Percentiles rank a stretch among this genome's conserved stretches.
Evolutionary conservation across 2,888 invertebrate genomes (phyloP).

Genomic region (Monochamus alternatus): DNA sequence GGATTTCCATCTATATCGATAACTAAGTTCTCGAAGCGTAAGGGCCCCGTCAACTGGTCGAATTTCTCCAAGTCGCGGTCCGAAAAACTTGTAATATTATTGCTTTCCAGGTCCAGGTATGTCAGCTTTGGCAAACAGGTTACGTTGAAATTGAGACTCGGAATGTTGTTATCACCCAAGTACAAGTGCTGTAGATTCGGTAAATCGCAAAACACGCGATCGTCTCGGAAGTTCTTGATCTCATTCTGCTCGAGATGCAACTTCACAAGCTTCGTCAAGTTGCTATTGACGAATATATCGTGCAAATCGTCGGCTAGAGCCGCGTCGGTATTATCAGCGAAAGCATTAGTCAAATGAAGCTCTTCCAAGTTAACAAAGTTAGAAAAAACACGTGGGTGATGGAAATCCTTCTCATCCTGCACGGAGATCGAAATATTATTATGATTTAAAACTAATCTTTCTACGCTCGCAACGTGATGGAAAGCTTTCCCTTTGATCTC

Average conservation of each 20-base stretch:
- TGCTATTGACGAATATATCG: slow-evolving; percentile 81
- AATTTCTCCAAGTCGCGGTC: slow-evolving; percentile 74
- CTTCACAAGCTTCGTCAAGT: slow-evolving; percentile 78
- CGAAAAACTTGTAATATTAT: slow-evolving; percentile 76
- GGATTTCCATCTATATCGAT: slow-evolving; percentile 80
- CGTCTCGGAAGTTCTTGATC: slow-evolving; percentile 78
- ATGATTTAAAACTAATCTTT: slow-evolving; percentile 80
- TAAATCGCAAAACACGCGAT: slow-evolving; percentile 75
- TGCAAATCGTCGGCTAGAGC: slow-evolving; percentile 79
- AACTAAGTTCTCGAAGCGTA: slow-evolving; percentile 70
- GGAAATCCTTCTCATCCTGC: slow-evolving; percentile 74
- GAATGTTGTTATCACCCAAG: slow-evolving; percentile 78
- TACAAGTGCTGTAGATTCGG: slow-evolving; percentile 79
- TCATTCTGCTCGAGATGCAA: slow-evolving; percentile 85
- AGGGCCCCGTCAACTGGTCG: slow-evolving; percentile 72
- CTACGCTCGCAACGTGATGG: slow-evolving; percentile 81
- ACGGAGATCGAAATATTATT: slow-evolving; percentile 79
- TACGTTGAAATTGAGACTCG: slow-evolving; percentile 78
- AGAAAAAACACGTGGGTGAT: slow-evolving; percentile 80
- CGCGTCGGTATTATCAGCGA: slow-evolving; percentile 77
- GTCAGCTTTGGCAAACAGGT: slow-evolving; percentile 78
- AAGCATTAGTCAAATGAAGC: slow-evolving; percentile 82
- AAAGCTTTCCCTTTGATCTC: slow-evolving; percentile 83
- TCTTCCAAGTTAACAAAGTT: slow-evolving; percentile 81
- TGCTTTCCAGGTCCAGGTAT: slow-evolving; percentile 80